Conservation (phyloP, 2,797 vertebrate genomes). For the Scolopax rusticola region DNA sequence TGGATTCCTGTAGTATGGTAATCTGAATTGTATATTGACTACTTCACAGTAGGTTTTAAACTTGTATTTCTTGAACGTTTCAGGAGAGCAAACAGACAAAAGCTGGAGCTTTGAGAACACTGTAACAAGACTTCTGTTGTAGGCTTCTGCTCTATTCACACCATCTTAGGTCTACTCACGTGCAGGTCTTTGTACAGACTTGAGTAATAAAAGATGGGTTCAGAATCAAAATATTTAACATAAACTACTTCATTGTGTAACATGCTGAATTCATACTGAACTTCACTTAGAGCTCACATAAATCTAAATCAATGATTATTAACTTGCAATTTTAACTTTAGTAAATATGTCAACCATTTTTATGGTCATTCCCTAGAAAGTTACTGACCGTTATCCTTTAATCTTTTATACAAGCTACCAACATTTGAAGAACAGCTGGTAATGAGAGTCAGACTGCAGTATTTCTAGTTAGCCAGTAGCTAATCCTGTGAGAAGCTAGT, state of each 20-base stretch:
- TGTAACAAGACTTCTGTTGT: background rate
- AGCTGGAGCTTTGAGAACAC: background rate
- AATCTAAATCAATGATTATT: background rate
- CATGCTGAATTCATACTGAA: background rate
- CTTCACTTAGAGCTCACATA: background rate
- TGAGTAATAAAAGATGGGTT: background rate
- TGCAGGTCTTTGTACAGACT: background rate
- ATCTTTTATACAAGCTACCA: background rate
- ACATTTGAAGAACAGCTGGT: background rate
- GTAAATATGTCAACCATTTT: background rate
- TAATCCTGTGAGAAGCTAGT: background rate
- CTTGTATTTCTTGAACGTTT: background rate
- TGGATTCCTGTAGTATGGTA: background rate
- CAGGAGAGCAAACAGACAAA: background rate
- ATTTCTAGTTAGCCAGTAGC: background rate
- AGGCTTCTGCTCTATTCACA: background rate
- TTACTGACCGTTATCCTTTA: background rate
- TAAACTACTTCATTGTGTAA: background rate
- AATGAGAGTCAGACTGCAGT: background rate
- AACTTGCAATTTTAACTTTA: background rate
- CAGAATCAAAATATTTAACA: background rate
- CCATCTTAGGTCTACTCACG: background rate
- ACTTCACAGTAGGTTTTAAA: background rate
- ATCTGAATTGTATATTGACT: background rate
- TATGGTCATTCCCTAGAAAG: background rate